A percentile compares a stretch with the other conserved stretches of the same genome.
phyloP scores from a whole-genome alignment of 1,140 invertebrate genomes.

The Stegodyphus mimosarum region DNA sequence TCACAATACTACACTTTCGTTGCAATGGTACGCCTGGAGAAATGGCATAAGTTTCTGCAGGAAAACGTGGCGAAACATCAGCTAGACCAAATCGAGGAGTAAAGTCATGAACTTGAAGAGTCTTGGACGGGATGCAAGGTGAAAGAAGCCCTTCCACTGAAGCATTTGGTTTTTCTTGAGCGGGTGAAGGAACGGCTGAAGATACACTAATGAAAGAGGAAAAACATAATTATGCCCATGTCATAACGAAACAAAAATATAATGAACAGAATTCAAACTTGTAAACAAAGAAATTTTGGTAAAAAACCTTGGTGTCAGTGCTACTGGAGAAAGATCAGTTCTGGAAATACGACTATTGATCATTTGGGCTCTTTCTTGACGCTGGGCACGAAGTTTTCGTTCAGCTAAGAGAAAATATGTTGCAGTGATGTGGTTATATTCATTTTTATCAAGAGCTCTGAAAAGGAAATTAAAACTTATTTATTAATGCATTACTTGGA shows the following conservation, averaged over 20 bases:
- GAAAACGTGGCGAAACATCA: slow-evolving; percentile 24
- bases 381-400: slow-evolving; percentile 82
- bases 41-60: slow-evolving; percentile 3
- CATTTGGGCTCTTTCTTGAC: slow-evolving; percentile 72
- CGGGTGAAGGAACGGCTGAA: slow-evolving; percentile 59
- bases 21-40: slow-evolving; percentile 66
- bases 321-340: slow-evolving; percentile 69
- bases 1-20: slow-evolving; percentile 88
- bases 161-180: slow-evolving; percentile 60
- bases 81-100: slow-evolving; percentile 22
- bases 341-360: slow-evolving; percentile 62
- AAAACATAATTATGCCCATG: background rate
- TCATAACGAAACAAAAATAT: background rate
- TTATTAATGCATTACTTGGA: too few relatives aligned
- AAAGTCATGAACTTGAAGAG: slow-evolving; percentile 44
- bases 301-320: slow-evolving; percentile 69
- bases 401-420: slow-evolving; percentile 98
- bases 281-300: background rate
- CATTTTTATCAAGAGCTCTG: slow-evolving; percentile 92
- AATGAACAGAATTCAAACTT: background rate
- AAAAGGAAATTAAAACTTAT: slow-evolving; percentile 63
- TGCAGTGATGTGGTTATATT: slow-evolving; percentile 98
- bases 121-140: slow-evolving; percentile 52
- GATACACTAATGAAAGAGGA: slow-evolving; percentile 40
- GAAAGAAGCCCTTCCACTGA: slow-evolving; percentile 53